Percentiles rank a stretch among this genome's conserved stretches.
These are phyloP conservation scores for Cherax destructor DNA, from an alignment of 1,140 invertebrate species.

Conservation along the genomic window DNA sequence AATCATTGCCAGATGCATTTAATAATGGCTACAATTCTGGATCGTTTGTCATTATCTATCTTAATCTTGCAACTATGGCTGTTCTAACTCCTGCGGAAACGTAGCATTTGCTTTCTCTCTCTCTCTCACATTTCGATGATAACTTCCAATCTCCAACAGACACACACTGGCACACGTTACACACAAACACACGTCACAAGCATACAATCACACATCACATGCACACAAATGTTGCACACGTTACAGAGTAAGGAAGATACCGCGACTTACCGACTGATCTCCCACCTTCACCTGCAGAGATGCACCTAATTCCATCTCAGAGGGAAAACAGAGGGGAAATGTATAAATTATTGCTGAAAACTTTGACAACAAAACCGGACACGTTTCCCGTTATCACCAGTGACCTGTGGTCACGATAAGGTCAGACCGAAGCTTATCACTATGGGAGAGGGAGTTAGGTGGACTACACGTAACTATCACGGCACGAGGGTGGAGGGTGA, in stretches of 20 bases:
- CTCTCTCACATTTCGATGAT: too few relatives aligned
- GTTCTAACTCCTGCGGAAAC: too few relatives aligned
- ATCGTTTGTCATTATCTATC: too few relatives aligned
- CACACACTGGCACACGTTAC: neutral
- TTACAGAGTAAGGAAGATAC: constrained; percentile 18
- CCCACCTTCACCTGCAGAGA: neutral
- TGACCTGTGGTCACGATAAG: constrained; percentile 26
- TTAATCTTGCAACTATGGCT: too few relatives aligned
- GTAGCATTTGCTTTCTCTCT: too few relatives aligned
- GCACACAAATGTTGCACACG: too few relatives aligned
- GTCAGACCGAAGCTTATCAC: constrained; percentile 56
- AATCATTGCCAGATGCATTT: too few relatives aligned
- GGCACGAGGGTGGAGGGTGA: constrained; percentile 33
- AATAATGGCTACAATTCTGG: too few relatives aligned
- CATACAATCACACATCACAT: neutral
- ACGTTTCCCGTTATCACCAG: constrained; percentile 40
- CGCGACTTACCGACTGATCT: neutral
- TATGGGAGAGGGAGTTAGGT: constrained; percentile 29
- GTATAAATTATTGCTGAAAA: constrained; percentile 63
- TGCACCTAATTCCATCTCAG: neutral
- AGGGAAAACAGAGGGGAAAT: neutral
- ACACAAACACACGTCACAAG: neutral
- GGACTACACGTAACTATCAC: constrained; percentile 28
- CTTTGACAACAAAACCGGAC: constrained; percentile 35
- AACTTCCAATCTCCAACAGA: too few relatives aligned